Evolutionary conservation across 2,888 invertebrate species (phyloP), one percentile per base, ranked within the genome.

Genomic region (Boloria euphrosyne): DNA sequence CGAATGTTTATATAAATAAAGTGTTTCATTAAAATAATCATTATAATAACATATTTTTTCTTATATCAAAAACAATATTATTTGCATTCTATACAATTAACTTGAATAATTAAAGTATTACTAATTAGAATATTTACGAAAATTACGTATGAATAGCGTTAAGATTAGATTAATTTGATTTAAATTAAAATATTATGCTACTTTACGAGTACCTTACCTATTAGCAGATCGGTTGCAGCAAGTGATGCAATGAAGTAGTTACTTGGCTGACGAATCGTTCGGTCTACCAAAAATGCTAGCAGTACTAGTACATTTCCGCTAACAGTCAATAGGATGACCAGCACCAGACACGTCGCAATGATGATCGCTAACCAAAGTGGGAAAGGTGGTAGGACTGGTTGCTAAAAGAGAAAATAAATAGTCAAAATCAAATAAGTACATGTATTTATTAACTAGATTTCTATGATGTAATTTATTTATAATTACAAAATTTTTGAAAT

Each of bases 191-290:
- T 3, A n/a, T n/a, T n/a, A 43, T 43, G 43, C 4, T 18, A 50
- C 43, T 64, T 67, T 78, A 31, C 16, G 31, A 53, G 10, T 16
- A 38, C 38, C 87, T 93, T 89, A 96, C 97, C 99, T 86, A 99
- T 99, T 70, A 99, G 94, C 93, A 99, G 95, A 87, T 99, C 99
- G 10, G 98, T 98, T 65, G 98, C 97, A 55, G 99, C 99, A 71
- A 99, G 93, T 0, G 99, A 99, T 10, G 99, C 99, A 74, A 99
- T 99, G 93, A 99, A 99, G 93, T 99, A 99, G 93, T 99, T 99
- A 87, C 98, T 98, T 38, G 99, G 99, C 83, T 99, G 99, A 65
- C 99, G 93, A 78, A 97, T 97, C 73, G 96, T 96, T 68, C 98
- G 93, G 87, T 98, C 99, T 52, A 99, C 97, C 70, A 98, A 96